phyloP scores from a whole-genome alignment of 2,113 vertebrate species.

The Martes martes region DNA sequence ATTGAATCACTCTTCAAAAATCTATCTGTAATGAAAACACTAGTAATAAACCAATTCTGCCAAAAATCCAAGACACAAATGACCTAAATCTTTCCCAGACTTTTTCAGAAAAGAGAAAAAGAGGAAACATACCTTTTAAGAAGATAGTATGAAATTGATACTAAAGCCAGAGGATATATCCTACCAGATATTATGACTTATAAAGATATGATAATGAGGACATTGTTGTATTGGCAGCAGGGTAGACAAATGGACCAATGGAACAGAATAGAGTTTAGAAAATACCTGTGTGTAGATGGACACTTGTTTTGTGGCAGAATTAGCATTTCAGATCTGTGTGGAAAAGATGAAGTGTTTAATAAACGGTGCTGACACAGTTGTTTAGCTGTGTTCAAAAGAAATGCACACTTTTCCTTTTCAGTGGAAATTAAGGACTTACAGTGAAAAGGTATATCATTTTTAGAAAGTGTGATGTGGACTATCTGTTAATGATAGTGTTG shows the following conservation, averaged over 20 bases:
- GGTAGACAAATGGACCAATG: neutral
- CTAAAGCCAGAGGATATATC: neutral
- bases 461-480: neutral
- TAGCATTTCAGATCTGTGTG: neutral
- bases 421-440: neutral
- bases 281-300: neutral
- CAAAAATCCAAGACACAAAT: neutral
- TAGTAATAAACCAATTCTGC: neutral
- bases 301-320: neutral
- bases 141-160: neutral
- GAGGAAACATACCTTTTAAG: neutral
- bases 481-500: neutral
- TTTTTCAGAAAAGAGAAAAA: neutral
- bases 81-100: neutral
- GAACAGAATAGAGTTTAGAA: neutral
- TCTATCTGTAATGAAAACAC: neutral
- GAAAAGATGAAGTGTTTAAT: neutral
- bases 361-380: neutral
- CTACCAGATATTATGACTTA: neutral
- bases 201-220: neutral
- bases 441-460: neutral
- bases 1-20: neutral
- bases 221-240: neutral
- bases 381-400: neutral
- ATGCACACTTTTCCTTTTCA: neutral